Evolutionary conservation across 1,140 invertebrate species (phyloP), one percentile per base, ranked within the genome.

Genomic region (Drosophila parvula): DNA sequence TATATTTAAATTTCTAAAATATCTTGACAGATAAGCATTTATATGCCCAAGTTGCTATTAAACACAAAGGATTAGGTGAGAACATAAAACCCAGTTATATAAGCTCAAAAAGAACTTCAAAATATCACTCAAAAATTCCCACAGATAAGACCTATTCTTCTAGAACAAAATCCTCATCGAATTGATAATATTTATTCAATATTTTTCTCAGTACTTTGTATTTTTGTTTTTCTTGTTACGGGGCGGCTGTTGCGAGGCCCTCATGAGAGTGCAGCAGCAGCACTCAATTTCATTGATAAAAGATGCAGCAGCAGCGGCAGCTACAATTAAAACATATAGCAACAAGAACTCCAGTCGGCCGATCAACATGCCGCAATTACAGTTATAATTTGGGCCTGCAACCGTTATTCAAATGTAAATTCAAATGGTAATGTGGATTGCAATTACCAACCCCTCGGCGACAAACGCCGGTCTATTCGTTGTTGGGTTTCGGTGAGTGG

Each of bases 201-300:
- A 11, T 62, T 64, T 68, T 36, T 41, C 69, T 48, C 64, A 57
- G 51, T 79, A 32, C 76, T 50, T 70, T 62, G 30, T 78, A 56
- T 78, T 86, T 74, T 77, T 74, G 76, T 89, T 68, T 63, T 88
- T 74, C 69, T 68, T 74, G 62, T 60, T 60, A 65, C 12, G n/a
- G 41, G 62, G 18, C 32, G 48, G 34, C 36, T 69, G 43, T 71
- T 28, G 44, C 32, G 36, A 59, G 56, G 84, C 84, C 85, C 84
- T 89, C 84, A 89, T 89, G 79, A 84, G 81, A 89, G 84, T 79
- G 79, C 75, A 51, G 48, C 34, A 50, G 48, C n/a, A 16, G 62
- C 83, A 89, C 78, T 88, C 86, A 89, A 88, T 88, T 88, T 79
- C 84, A 89, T 88, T 88, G 84, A 88, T 89, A 89, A 89, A 88